Evolutionary conservation across 1,140 invertebrate species (phyloP).

Genomic region (Drosophila athabasca): DNA sequence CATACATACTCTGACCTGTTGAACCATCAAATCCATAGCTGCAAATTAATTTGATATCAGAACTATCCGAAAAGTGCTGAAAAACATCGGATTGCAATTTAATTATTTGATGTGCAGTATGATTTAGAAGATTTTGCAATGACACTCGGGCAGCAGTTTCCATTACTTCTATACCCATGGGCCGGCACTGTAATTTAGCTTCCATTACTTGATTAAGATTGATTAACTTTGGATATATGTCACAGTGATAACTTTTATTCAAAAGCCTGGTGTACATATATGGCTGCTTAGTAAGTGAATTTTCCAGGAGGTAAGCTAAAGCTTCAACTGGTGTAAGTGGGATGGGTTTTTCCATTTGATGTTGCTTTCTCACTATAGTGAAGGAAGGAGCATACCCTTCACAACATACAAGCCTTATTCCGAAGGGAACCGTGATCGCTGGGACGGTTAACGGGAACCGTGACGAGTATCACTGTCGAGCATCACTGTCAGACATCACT

Average conservation of each 20-base stretch:
- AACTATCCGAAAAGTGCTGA: slow-evolving; percentile 2
- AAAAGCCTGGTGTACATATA: neutral
- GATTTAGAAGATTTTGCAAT: slow-evolving; percentile 1
- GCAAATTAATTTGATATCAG: slow-evolving; percentile 10
- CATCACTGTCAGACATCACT: no score
- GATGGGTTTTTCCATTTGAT: no score
- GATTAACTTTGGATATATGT: slow-evolving; percentile 6
- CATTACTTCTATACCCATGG: slow-evolving; percentile 7
- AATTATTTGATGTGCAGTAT: neutral
- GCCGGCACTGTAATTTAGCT: slow-evolving; percentile 13
- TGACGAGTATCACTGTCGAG: no score
- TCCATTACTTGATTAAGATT: slow-evolving; percentile 5
- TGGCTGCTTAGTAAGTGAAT: no score
- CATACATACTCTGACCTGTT: slow-evolving; percentile 3
- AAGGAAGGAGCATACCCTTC: no score
- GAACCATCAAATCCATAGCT: no score
- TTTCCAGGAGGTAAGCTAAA: no score
- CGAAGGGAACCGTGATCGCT: no score
- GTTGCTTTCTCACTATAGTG: no score
- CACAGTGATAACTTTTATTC: slow-evolving; percentile 1
- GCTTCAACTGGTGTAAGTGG: no score
- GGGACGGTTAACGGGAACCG: no score
- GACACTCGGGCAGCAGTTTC: slow-evolving; percentile 12
- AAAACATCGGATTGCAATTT: slow-evolving; percentile 12
- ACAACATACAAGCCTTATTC: no score